A percentile compares a stretch with the other conserved stretches of the same genome.
Evolutionary conservation across 1,140 invertebrate genomes (phyloP).

Genomic region (Trichonephila clavata): DNA sequence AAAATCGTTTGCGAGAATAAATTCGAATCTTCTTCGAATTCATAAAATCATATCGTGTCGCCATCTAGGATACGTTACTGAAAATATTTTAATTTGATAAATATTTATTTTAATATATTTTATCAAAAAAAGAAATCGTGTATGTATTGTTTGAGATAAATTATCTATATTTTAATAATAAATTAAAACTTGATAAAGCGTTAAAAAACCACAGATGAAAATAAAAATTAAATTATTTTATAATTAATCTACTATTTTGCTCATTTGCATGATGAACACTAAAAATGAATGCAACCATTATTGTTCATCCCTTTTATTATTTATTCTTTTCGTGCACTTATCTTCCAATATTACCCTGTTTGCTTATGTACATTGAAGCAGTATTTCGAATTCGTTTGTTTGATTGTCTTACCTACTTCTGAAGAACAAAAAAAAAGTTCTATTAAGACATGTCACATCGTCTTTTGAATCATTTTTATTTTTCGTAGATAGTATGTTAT

Average conservation of each 20-base stretch:
- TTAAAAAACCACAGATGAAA: too few species aligned
- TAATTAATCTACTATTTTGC: too few species aligned
- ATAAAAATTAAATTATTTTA: too few species aligned
- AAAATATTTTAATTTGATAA: background rate
- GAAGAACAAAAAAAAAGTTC: background rate
- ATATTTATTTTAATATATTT: too few species aligned
- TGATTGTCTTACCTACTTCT: too few species aligned
- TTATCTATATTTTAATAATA: background rate
- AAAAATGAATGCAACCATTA: background rate
- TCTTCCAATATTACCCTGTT: background rate
- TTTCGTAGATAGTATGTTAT: background rate
- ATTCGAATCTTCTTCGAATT: background rate
- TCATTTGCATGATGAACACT: background rate
- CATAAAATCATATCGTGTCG: background rate
- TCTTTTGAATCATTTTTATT: background rate
- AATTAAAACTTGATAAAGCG: background rate
- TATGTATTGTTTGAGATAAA: background rate
- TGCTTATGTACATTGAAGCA: slow-evolving; percentile 21
- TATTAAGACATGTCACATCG: slow-evolving; percentile 11
- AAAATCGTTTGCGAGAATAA: background rate
- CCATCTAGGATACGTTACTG: slow-evolving; percentile 13
- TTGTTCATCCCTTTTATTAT: background rate
- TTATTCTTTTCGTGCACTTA: background rate
- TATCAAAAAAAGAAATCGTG: too few species aligned
- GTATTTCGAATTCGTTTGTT: background rate